These are phyloP conservation scores for Synanthedon tipuliformis DNA, from an alignment of 2,888 invertebrate species.

Conservation along the genomic window DNA sequence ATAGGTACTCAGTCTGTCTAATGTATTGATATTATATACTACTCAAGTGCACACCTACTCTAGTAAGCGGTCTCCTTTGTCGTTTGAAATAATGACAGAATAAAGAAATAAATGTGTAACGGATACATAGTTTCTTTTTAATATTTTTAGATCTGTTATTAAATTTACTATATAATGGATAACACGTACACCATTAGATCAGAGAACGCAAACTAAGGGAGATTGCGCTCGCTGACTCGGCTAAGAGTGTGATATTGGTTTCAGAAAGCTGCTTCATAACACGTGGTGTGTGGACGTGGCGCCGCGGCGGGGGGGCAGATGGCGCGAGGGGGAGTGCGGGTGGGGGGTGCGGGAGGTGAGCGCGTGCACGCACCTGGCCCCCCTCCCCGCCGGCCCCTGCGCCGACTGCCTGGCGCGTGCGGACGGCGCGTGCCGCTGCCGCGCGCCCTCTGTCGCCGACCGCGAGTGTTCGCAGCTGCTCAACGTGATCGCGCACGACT, in stretches of 20 bases:
- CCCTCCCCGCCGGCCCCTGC: not conserved
- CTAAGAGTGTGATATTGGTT: conserved; percentile 10
- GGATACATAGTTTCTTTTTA: too few relatives aligned
- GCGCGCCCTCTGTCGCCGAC: conserved; percentile 1
- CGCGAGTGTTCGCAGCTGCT: conserved; percentile 69
- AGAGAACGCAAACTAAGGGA: too few relatives aligned
- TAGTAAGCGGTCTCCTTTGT: too few relatives aligned
- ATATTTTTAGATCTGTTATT: too few relatives aligned
- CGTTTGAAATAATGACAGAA: not conserved
- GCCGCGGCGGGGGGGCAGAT: conserved; percentile 75
- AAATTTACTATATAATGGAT: too few relatives aligned
- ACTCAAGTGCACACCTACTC: too few relatives aligned
- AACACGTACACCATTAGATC: too few relatives aligned
- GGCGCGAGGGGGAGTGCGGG: not conserved
- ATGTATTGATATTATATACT: too few relatives aligned
- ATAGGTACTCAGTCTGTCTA: too few relatives aligned
- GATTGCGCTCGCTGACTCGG: too few relatives aligned
- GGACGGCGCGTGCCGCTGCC: not conserved
- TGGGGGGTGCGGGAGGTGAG: not conserved
- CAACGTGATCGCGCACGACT: conserved; percentile 80
- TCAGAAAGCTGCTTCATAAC: conserved; percentile 74
- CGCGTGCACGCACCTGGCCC: not conserved
- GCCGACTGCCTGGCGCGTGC: not conserved
- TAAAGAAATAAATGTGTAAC: too few relatives aligned
- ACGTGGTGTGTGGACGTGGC: conserved; percentile 85